phyloP scores from a whole-genome alignment of 2,888 invertebrate genomes.

The Netelia inedita region DNA sequence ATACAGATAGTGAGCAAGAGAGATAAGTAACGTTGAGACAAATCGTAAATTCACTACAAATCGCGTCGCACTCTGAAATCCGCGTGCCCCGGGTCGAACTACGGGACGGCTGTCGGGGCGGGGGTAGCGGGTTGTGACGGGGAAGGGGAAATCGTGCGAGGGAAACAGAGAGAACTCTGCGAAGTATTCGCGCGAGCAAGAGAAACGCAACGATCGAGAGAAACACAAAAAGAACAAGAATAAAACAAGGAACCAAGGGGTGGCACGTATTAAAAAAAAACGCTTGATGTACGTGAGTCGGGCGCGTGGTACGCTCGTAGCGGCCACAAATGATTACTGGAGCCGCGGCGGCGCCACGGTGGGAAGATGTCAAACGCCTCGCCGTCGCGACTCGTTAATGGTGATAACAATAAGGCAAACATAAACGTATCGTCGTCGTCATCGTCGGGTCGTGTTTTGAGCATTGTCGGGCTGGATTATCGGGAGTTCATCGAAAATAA shows the following conservation, averaged over 20 bases:
- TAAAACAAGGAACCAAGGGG: neutral
- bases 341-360: slow-evolving; percentile 78
- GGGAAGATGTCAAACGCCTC: slow-evolving; percentile 82
- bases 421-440: slow-evolving; percentile 48
- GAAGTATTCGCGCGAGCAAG: slow-evolving; percentile 1
- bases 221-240: slow-evolving; percentile 10
- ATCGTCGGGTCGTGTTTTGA: slow-evolving; percentile 54
- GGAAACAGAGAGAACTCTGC: slow-evolving; percentile 14
- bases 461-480: slow-evolving; percentile 66
- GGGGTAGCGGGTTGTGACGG: neutral
- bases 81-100: slow-evolving; percentile 48
- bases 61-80: slow-evolving; percentile 21
- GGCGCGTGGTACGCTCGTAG: slow-evolving; percentile 80
- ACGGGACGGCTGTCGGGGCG: slow-evolving; percentile 28
- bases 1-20: slow-evolving; percentile 4
- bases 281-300: slow-evolving; percentile 79
- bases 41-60: slow-evolving; percentile 36
- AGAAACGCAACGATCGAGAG: neutral
- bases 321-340: slow-evolving; percentile 80
- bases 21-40: slow-evolving; percentile 27
- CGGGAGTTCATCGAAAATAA: slow-evolving; percentile 55
- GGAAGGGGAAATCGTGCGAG: neutral
- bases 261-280: slow-evolving; percentile 62
- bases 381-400: slow-evolving; percentile 80
- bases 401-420: slow-evolving; percentile 72